A percentile compares a stretch with the other conserved stretches of the same genome.
Conservation (phyloP, 2,113 vertebrate species). For the Rhynchopsitta pachyrhyncha region DNA sequence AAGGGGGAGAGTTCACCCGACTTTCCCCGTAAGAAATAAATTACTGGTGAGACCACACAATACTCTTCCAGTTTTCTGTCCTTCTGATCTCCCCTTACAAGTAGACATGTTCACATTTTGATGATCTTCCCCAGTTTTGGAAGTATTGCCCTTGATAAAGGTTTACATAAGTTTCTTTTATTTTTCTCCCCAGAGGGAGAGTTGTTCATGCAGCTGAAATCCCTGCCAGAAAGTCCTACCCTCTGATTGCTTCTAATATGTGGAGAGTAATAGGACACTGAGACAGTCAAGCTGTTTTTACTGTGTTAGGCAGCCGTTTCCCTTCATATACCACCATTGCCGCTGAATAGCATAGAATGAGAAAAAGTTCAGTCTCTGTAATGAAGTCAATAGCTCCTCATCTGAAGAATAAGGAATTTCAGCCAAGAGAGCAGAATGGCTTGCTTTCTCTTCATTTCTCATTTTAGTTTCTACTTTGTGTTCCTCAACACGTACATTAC, state of each 20-base stretch:
- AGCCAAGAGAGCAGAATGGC: not conserved
- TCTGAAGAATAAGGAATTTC: conserved; percentile 17
- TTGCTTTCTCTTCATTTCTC: conserved; percentile 4
- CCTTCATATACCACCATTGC: not conserved
- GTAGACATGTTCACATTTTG: not conserved
- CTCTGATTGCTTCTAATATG: not conserved
- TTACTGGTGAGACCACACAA: not conserved
- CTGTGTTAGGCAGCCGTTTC: not conserved
- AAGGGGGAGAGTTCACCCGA: not conserved
- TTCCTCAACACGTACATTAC: not conserved
- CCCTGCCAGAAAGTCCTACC: not conserved
- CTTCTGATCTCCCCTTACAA: conserved; percentile 5
- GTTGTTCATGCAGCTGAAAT: not conserved
- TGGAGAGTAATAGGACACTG: not conserved
- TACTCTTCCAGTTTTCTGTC: not conserved
- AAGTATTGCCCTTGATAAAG: not conserved
- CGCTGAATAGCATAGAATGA: not conserved
- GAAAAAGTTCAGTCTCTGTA: not conserved
- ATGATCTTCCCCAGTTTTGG: not conserved
- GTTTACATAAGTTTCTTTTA: not conserved
- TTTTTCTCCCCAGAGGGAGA: not conserved
- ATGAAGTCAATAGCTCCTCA: not conserved
- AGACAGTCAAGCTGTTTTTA: not conserved
- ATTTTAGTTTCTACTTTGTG: not conserved
- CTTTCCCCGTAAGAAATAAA: not conserved